phyloP scores from a whole-genome alignment of 2,113 vertebrate genomes.

The Craseonycteris thonglongyai region DNA sequence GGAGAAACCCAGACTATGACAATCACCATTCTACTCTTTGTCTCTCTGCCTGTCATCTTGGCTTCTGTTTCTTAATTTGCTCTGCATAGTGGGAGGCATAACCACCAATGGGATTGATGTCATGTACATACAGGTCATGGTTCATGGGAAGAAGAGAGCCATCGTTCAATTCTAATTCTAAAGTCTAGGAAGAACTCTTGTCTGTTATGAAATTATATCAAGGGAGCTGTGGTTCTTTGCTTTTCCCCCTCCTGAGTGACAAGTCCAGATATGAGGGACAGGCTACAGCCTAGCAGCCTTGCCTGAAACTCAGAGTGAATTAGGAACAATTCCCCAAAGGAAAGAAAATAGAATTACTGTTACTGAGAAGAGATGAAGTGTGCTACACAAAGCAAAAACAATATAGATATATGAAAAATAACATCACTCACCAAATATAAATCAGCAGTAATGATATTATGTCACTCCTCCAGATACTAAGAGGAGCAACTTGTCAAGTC shows the following conservation, averaged over 20 bases:
- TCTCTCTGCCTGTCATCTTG: background rate
- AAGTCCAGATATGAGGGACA: background rate
- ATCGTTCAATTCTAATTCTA: background rate
- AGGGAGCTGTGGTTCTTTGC: background rate
- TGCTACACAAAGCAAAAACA: background rate
- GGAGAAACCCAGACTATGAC: background rate
- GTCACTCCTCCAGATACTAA: background rate
- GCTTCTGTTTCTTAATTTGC: background rate
- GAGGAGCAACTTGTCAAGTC: background rate
- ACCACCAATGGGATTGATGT: background rate
- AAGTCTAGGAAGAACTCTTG: background rate
- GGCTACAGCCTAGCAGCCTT: background rate
- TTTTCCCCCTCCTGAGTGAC: background rate
- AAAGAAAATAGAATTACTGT: background rate
- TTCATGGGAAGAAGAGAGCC: background rate
- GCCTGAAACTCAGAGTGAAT: background rate
- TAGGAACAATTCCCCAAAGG: background rate
- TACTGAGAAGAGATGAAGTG: background rate
- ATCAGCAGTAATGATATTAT: background rate
- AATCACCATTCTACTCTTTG: fast-evolving
- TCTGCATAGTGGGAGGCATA: background rate
- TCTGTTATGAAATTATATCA: background rate
- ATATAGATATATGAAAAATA: background rate
- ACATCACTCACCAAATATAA: background rate
- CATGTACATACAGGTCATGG: background rate